Evolutionary conservation across 2,888 invertebrate species (phyloP).

Genomic region (Kuschelorhynchus macadamiae): DNA sequence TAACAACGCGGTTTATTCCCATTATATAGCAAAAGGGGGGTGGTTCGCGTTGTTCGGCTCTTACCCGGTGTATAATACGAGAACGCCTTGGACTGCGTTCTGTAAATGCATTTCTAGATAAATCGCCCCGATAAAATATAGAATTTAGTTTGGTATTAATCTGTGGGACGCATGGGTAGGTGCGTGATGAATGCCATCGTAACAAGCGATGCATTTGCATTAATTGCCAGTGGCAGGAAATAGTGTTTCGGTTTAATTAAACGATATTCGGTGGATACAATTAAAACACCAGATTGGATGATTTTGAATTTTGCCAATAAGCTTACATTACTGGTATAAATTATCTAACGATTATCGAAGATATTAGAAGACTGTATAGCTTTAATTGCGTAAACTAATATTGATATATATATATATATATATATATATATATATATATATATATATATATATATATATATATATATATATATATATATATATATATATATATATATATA

Average conservation of each 20-base stretch:
- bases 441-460: too few species aligned
- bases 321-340: too few species aligned
- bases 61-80: conserved; percentile 39
- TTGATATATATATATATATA: too few species aligned
- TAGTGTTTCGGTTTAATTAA: conserved; percentile 42
- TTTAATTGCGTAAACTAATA: too few species aligned
- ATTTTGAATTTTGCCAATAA: too few species aligned
- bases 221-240: conserved; percentile 44
- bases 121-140: conserved; percentile 68
- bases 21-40: conserved; percentile 63
- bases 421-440: too few species aligned
- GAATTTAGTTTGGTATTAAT: conserved; percentile 66
- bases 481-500: too few species aligned
- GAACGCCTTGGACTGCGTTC: conserved; percentile 55
- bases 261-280: conserved; percentile 3
- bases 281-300: background rate
- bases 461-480: too few species aligned
- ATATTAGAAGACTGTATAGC: too few species aligned
- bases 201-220: conserved; percentile 64
- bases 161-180: conserved; percentile 63
- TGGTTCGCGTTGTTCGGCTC: conserved; percentile 56
- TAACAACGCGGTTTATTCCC: conserved; percentile 69
- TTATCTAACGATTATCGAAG: too few species aligned
- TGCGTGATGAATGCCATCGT: conserved; percentile 62
- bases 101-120: conserved; percentile 68